A percentile compares a stretch with the other conserved stretches of the same genome.
Conservation (phyloP, 2,888 invertebrate genomes). For the Scaeva pyrastri region DNA sequence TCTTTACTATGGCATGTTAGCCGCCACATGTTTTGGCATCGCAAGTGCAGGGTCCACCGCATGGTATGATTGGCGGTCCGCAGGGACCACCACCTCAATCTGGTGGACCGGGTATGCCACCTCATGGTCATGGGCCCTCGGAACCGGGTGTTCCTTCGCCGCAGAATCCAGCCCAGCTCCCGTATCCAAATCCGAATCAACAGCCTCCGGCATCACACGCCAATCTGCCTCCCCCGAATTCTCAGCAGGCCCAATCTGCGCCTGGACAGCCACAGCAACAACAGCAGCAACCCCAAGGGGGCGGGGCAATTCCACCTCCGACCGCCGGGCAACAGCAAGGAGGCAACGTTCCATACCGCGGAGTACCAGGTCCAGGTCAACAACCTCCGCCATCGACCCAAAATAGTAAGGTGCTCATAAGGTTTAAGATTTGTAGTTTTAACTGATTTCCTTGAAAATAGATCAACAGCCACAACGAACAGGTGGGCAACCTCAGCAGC, state of each 20-base stretch:
- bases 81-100: slow-evolving; percentile 78
- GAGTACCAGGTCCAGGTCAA: slow-evolving; percentile 77
- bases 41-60: slow-evolving; percentile 82
- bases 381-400: slow-evolving; percentile 77
- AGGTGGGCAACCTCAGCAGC: slow-evolving; percentile 84
- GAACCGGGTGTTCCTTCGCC: slow-evolving; percentile 77
- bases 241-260: slow-evolving; percentile 80
- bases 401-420: slow-evolving; percentile 77
- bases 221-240: slow-evolving; percentile 80
- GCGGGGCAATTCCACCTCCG: slow-evolving; percentile 61
- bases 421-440: not conserved
- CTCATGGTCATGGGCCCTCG: slow-evolving; percentile 81
- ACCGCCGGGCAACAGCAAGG: slow-evolving; percentile 77
- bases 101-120: slow-evolving; percentile 82
- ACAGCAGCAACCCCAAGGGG: slow-evolving; percentile 76
- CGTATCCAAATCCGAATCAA: slow-evolving; percentile 80
- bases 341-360: slow-evolving; percentile 78
- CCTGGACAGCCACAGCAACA: slow-evolving; percentile 77
- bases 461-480: slow-evolving; percentile 86
- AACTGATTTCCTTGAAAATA: slow-evolving; percentile 63
- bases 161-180: slow-evolving; percentile 79
- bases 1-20: slow-evolving; percentile 79
- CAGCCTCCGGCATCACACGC: slow-evolving; percentile 80
- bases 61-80: slow-evolving; percentile 80
- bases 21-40: slow-evolving; percentile 86